Conservation (phyloP, 53 echinoderm and acorn worm species). For the Hippasteria phrygiana region DNA sequence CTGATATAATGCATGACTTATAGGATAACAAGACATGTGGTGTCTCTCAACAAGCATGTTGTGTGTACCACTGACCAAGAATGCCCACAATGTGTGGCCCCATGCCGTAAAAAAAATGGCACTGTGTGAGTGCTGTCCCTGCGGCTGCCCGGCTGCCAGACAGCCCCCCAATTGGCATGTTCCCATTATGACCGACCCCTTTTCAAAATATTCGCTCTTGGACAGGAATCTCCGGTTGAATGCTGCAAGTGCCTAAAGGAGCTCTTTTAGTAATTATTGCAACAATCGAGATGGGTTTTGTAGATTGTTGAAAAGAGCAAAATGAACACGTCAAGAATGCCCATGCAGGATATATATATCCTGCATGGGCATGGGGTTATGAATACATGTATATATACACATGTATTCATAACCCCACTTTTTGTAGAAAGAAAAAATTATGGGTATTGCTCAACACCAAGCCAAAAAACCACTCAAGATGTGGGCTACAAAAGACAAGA, state of each 20-base stretch:
- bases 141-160: background rate
- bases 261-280: no score
- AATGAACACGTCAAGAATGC: background rate
- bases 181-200: conserved; percentile 12
- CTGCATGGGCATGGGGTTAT: no score
- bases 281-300: no score
- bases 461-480: no score
- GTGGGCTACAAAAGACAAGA: no score
- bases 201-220: conserved; percentile 34
- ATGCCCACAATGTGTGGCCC: conserved; percentile 37
- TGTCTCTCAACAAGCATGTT: conserved; percentile 45
- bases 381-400: no score
- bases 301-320: no score
- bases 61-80: conserved; percentile 28
- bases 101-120: conserved; percentile 6
- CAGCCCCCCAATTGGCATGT: background rate
- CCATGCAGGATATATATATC: no score
- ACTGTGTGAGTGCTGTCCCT: background rate
- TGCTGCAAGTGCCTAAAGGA: no score
- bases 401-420: no score
- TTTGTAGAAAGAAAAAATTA: no score
- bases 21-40: background rate
- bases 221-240: background rate
- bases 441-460: no score
- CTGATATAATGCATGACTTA: background rate